These are phyloP conservation scores for Cynopterus brachyotis DNA, from an alignment of 2,113 vertebrate genomes.

Conservation along the genomic window DNA sequence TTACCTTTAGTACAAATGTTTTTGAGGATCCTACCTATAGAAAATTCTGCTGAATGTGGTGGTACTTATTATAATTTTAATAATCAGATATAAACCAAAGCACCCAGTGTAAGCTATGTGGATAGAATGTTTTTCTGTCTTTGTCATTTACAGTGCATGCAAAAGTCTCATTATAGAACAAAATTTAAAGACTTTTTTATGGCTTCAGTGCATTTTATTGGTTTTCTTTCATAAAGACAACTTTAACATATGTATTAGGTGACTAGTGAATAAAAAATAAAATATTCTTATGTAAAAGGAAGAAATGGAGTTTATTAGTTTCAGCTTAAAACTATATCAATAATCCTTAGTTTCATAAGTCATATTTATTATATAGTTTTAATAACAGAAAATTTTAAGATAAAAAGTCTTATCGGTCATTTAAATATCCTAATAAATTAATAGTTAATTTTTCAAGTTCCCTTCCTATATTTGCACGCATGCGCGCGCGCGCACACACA, in stretches of 20 bases:
- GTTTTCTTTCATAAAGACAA: not conserved
- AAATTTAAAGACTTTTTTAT: not conserved
- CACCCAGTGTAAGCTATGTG: not conserved
- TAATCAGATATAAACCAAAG: constrained; percentile 34
- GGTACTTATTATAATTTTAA: not conserved
- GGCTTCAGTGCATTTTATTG: too few species aligned
- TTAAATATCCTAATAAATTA: not conserved
- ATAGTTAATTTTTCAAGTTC: not conserved
- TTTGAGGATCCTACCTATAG: not conserved
- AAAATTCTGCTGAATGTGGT: constrained; percentile 16
- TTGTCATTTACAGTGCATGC: not conserved
- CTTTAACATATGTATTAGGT: constrained; percentile 13
- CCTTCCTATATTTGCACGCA: not conserved
- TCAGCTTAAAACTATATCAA: constrained; percentile 34
- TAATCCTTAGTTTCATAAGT: constrained; percentile 25
- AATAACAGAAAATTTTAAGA: not conserved
- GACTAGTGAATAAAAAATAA: constrained; percentile 39
- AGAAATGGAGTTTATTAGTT: constrained; percentile 3
- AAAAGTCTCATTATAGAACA: not conserved
- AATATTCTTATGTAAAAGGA: constrained; percentile 39
- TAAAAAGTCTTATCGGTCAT: not conserved
- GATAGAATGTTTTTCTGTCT: not conserved
- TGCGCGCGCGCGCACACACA: not conserved
- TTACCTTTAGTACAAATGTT: not conserved
- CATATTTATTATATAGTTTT: not conserved